Evolutionary conservation across 2,888 invertebrate species (phyloP), one percentile per base, ranked within the genome.

Genomic region (Oasisia sp.): DNA sequence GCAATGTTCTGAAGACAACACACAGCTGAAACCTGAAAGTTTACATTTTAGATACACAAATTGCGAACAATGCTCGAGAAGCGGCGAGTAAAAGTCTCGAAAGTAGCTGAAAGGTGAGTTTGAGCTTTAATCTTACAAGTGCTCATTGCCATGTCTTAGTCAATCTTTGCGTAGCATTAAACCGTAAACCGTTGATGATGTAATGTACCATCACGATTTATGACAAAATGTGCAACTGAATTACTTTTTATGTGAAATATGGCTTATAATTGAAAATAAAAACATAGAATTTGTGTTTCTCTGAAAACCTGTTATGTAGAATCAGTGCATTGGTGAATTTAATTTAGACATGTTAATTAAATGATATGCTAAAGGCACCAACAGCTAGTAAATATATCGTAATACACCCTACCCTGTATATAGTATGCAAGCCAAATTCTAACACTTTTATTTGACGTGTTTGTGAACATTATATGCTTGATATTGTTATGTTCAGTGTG

Each of bases 41-140:
- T 95, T 74, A 74, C n/a, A n/a, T 74, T n/a, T 74, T 74, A 74
- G 74, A 74, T 74, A 91, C 74, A 74, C 74, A 74, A 74, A 74
- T 97, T 99, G 93, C 97, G 97, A 94, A 97, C 98, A 94, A 97
- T 98, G 94, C 97, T 99, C 93, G 99, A 99, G 94, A 95, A 95
- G 94, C 94, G 96, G 94, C 93, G 95, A 94, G 95, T 95, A 93
- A 96, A 95, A 95, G 95, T 95, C 92, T 96, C 96, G 89, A 96
- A 96, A 94, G 95, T 95, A 91, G 95, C 95, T 92, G 96, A 96
- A 94, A 95, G 95, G 96, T 95, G 94, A 93, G 94, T 93, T 50
- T 19, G 19, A 7, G n/a, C n/a, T 27, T 27, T 19, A 74, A 74
- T 27, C 1, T 27, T 74, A 74, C 19, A 27, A n/a, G 74, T 7